phyloP scores from a whole-genome alignment of 1,140 invertebrate species.

The Brachionus koreanus region DNA sequence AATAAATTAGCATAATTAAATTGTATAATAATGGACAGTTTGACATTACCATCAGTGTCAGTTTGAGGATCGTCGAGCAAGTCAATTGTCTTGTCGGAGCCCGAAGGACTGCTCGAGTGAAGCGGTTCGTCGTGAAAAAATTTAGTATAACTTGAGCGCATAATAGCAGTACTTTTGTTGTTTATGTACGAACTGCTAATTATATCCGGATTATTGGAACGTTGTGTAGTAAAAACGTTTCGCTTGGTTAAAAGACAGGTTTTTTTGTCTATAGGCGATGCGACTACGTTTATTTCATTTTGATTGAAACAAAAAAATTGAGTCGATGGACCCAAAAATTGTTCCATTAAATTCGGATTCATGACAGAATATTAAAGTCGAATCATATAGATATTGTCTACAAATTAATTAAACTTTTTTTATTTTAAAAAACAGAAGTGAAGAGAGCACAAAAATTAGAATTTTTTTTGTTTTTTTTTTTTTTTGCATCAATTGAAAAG shows the following conservation, averaged over 20 bases:
- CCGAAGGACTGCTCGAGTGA: neutral
- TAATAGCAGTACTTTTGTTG: neutral
- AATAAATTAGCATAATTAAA: too few relatives aligned
- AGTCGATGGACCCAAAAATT: conserved; percentile 45
- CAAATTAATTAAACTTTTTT: neutral
- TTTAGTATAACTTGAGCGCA: conserved; percentile 5
- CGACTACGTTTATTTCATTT: conserved; percentile 19
- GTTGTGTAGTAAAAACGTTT: neutral
- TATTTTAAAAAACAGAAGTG: neutral
- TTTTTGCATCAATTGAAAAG: neutral
- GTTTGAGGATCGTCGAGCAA: neutral
- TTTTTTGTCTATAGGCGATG: conserved; percentile 26
- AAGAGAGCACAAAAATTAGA: neutral
- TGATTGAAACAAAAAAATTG: conserved; percentile 45
- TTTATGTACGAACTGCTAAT: conserved; percentile 25
- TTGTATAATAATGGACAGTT: neutral
- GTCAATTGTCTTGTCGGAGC: neutral
- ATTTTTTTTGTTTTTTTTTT: too few relatives aligned
- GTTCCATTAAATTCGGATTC: conserved; percentile 44
- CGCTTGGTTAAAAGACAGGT: conserved; percentile 28
- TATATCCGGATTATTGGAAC: neutral
- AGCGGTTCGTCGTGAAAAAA: neutral
- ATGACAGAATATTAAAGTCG: neutral
- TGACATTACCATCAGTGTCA: neutral
- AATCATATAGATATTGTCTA: neutral